These are phyloP conservation scores for Thryonomys swinderianus DNA, from an alignment of 2,113 vertebrate genomes.

Conservation along the genomic window DNA sequence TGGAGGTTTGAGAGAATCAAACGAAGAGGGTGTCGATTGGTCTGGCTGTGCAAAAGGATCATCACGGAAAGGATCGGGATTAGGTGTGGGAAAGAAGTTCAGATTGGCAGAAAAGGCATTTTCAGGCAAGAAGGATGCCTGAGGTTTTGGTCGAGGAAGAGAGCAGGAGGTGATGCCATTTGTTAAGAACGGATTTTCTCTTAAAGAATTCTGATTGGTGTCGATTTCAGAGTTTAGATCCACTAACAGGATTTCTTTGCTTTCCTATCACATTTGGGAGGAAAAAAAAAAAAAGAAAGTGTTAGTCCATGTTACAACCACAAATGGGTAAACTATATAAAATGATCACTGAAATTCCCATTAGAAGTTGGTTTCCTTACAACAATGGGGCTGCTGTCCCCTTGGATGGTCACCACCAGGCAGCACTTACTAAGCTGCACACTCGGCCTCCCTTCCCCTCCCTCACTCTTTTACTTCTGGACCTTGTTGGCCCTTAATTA, in stretches of 20 bases:
- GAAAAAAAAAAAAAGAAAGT: constrained; percentile 77
- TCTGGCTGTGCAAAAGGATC: constrained; percentile 91
- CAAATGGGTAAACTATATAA: constrained; percentile 65
- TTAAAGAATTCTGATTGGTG: constrained; percentile 94
- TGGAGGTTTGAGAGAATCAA: constrained; percentile 84
- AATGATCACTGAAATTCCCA: background rate
- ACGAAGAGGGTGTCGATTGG: constrained; percentile 83
- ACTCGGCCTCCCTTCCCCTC: background rate
- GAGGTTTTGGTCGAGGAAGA: constrained; percentile 88
- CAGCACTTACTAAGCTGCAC: background rate
- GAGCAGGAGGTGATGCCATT: constrained; percentile 87
- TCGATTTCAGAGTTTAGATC: constrained; percentile 97
- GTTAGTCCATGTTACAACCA: constrained; percentile 80
- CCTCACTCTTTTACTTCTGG: background rate
- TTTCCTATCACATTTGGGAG: constrained; percentile 91
- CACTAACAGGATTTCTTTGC: constrained; percentile 97
- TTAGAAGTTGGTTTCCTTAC: background rate
- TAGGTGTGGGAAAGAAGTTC: constrained; percentile 94
- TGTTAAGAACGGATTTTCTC: constrained; percentile 91
- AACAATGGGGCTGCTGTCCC: background rate
- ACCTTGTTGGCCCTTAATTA: background rate
- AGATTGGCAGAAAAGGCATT: constrained; percentile 89
- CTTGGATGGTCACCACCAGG: background rate
- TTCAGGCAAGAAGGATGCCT: constrained; percentile 87
- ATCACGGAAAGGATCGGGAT: constrained; percentile 94